Conservation (phyloP, 2,113 vertebrate genomes). For the Hipposideros armiger region DNA sequence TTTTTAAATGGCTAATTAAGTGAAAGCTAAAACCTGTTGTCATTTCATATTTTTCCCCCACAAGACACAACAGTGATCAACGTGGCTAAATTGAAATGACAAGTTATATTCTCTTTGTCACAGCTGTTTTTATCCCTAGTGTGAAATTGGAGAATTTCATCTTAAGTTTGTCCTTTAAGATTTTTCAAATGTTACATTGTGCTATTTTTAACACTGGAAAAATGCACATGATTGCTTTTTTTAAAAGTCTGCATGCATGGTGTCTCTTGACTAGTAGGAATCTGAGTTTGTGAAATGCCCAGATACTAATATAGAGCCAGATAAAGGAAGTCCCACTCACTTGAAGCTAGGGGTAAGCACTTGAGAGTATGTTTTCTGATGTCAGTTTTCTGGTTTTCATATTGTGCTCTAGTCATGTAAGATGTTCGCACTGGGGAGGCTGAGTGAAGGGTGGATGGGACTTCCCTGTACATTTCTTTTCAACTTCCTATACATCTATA, state of each 20-base stretch:
- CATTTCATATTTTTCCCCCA: conserved; percentile 42
- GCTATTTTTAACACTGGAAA: conserved; percentile 68
- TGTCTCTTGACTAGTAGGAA: conserved; percentile 41
- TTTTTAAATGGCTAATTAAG: conserved; percentile 67
- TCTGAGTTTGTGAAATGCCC: conserved; percentile 28
- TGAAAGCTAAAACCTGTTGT: conserved; percentile 67
- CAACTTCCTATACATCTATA: neutral
- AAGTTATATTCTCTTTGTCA: conserved; percentile 61
- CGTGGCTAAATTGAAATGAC: conserved; percentile 69
- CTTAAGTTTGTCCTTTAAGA: conserved; percentile 76
- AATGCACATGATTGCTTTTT: conserved; percentile 44
- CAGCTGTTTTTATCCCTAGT: conserved; percentile 66
- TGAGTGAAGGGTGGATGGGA: neutral
- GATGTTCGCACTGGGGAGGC: neutral
- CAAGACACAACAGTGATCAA: conserved; percentile 61
- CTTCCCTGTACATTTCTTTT: neutral
- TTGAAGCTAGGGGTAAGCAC: neutral
- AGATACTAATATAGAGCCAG: conserved; percentile 9
- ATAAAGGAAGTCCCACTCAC: neutral
- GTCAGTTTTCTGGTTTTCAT: neutral
- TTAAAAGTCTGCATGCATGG: neutral
- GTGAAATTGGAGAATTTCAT: conserved; percentile 73
- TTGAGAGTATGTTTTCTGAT: neutral
- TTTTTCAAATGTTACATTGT: conserved; percentile 76
- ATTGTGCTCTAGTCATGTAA: neutral